phyloP scores from a whole-genome alignment of 2,113 vertebrate species.

The Mellivora capensis region DNA sequence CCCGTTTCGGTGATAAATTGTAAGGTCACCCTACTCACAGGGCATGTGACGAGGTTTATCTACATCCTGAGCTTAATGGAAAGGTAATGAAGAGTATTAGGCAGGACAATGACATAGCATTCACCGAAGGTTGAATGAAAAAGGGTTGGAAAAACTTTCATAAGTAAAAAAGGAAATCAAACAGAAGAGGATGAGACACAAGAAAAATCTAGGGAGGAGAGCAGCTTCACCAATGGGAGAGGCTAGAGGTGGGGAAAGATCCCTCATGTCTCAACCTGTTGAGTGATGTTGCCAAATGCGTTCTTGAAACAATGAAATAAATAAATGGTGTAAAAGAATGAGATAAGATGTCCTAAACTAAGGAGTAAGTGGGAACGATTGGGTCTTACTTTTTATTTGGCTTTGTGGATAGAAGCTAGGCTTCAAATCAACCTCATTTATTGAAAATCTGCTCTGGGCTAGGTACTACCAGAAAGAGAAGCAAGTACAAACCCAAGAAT shows the following conservation, averaged over 20 bases:
- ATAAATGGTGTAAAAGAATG: background rate
- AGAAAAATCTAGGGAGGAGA: background rate
- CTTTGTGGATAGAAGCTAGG: background rate
- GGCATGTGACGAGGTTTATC: background rate
- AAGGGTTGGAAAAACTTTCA: background rate
- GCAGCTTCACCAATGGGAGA: background rate
- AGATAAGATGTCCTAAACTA: background rate
- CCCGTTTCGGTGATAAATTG: background rate
- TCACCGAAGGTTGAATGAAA: background rate
- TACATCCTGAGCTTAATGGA: background rate
- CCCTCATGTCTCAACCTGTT: fast-evolving
- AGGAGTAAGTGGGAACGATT: background rate
- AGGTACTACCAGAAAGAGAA: background rate
- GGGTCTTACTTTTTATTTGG: background rate
- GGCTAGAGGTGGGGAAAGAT: background rate
- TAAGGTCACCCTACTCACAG: background rate
- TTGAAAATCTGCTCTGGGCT: background rate
- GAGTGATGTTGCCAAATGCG: too few species aligned
- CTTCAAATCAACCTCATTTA: background rate
- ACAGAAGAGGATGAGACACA: background rate
- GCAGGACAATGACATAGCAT: background rate
- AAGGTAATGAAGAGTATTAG: background rate
- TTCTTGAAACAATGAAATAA: background rate
- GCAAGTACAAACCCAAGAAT: background rate
- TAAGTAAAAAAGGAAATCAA: background rate